Base-by-base conservation (phyloP, 92 coral and sea anemone genomes). In the Pocillopora grandis region DNA sequence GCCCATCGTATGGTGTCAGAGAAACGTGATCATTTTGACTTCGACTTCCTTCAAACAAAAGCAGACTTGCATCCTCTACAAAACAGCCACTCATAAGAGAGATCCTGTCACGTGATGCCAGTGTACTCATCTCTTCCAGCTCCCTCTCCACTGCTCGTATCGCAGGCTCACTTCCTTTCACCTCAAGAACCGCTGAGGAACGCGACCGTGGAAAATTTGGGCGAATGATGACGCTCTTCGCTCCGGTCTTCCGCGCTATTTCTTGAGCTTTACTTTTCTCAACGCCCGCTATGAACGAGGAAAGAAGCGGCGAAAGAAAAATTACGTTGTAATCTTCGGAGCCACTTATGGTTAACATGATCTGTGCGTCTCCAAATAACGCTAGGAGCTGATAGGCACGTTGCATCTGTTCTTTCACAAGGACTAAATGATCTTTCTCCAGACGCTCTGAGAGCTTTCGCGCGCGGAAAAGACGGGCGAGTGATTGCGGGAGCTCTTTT, bases 331-430 rank as follows among this genome's bases (percentile, higher is more conserved):
- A 92, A 36, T 92, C 90, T 82, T 94, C 95, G 5, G 98, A 83
- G 48, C 88, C 89, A 83, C 99, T 88, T 60, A 94, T 73, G 69
- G 66, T 87, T n/a, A 94, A 88, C 78, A 96, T 86, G 55, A 77
- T 84, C 23, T 77, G 71, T 37, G 84, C 92, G 80, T 92, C 92
- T 76, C 96, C 96, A 67, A 92, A 92, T 68, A 94, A 77, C 64
- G 95, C 98, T 21, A 96, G 88, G 86, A 88, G 75, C 81, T 94
- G 98, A 84, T 89, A 90, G 2, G 98, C 98, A 12, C 94, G 92
- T 88, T 92, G 98, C 95, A 96, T 90, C 62, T 96, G 99, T n/a
- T 96, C 99, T 19, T 79, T 86, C 58, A 94, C 91, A 52, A 88
- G 84, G 64, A 87, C 77, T 2, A 92, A 7, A 72, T 90, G 94